Conservation (phyloP, 2,888 invertebrate species). For the Cephus rjabovi region DNA sequence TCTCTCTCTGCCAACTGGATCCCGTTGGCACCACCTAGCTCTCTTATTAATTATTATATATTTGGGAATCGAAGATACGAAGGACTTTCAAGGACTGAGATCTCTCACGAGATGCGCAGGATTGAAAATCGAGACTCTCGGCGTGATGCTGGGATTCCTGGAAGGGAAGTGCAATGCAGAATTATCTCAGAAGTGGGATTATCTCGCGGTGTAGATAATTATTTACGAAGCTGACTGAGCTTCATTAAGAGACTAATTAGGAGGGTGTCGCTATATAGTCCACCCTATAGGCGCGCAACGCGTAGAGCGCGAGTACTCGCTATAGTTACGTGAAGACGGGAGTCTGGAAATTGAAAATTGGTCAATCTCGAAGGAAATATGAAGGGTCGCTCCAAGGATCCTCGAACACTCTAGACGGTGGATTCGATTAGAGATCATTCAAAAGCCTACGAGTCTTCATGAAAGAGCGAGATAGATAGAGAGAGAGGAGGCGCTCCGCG, state of each 20-base stretch:
- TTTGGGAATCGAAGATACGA: too few species aligned
- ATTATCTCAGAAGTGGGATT: too few species aligned
- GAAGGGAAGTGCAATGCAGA: too few species aligned
- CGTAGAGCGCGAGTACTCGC: slow-evolving; percentile 33
- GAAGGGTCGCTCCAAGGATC: not conserved
- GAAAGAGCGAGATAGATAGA: slow-evolving; percentile 10
- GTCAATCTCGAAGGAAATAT: slow-evolving; percentile 32
- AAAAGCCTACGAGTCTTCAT: not conserved
- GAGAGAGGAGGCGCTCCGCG: slow-evolving; percentile 5
- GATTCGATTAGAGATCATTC: slow-evolving; percentile 54
- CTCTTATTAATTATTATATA: too few species aligned
- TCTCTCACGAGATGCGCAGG: too few species aligned
- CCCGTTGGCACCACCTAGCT: too few species aligned
- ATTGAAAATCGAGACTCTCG: too few species aligned
- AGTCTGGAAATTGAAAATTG: slow-evolving; percentile 36
- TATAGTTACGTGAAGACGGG: too few species aligned
- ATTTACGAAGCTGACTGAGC: slow-evolving; percentile 40
- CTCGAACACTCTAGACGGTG: slow-evolving; percentile 9
- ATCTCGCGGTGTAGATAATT: slow-evolving; percentile 27
- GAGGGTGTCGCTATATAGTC: not conserved
- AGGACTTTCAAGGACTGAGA: too few species aligned
- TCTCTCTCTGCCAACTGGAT: too few species aligned
- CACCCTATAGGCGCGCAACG: slow-evolving; percentile 40
- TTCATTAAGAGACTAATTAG: slow-evolving; percentile 58
- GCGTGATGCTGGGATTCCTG: too few species aligned